Conservation (phyloP, 2,113 vertebrate species). For the Oxyura jamaicensis region DNA sequence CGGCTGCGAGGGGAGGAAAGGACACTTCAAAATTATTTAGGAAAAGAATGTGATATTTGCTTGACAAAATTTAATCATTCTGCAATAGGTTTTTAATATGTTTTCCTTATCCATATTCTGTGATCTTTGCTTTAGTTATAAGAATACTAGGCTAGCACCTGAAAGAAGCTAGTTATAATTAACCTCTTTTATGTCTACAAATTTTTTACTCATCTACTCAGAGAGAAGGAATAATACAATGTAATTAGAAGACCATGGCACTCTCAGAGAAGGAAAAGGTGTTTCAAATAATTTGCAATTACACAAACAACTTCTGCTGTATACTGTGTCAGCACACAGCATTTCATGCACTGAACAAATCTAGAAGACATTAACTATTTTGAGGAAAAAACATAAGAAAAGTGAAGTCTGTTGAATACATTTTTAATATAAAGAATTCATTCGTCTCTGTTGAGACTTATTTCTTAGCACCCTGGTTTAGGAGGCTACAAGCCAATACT, state of each 20-base stretch:
- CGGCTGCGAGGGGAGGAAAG: not conserved
- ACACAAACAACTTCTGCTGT: not conserved
- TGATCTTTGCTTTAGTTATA: not conserved
- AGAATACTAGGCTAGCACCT: not conserved
- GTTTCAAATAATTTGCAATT: not conserved
- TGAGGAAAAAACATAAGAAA: slow-evolving; percentile 12
- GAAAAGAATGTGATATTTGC: not conserved
- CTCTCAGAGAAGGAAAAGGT: not conserved
- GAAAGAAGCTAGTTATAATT: not conserved
- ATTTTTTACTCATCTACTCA: not conserved
- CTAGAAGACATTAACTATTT: not conserved
- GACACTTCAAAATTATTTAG: not conserved
- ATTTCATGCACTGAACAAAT: not conserved
- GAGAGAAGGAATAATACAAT: not conserved
- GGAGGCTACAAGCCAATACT: slow-evolving; percentile 62
- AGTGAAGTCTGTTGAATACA: not conserved
- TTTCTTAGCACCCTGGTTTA: slow-evolving; percentile 58
- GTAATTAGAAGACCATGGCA: not conserved
- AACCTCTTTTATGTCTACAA: not conserved
- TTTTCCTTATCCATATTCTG: not conserved
- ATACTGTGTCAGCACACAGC: not conserved
- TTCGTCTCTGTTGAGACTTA: slow-evolving; percentile 51
- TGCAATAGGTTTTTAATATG: not conserved
- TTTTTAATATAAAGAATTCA: slow-evolving; percentile 20
- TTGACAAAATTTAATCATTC: not conserved